phyloP scores from a whole-genome alignment of 2,113 vertebrate species.

The Girardinichthys multiradiatus region DNA sequence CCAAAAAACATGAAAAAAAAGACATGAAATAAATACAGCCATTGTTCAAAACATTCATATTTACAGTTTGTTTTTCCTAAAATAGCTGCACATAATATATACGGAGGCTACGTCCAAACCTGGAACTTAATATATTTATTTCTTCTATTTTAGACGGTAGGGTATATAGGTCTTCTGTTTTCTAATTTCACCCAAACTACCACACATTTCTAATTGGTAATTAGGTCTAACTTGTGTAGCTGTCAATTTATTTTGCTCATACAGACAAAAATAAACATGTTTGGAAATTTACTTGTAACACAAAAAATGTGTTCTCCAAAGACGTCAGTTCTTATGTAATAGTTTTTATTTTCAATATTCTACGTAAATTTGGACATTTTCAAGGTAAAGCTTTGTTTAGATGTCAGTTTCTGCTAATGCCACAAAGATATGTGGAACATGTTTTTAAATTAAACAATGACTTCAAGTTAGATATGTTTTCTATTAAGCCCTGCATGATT shows the following conservation, averaged over 20 bases:
- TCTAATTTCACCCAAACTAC: not conserved
- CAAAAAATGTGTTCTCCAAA: too few relatives aligned
- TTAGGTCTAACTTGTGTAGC: not conserved
- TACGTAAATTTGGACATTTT: not conserved
- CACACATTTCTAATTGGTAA: not conserved
- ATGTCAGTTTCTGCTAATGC: not conserved
- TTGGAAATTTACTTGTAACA: too few relatives aligned
- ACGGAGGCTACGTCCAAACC: conserved; percentile 29
- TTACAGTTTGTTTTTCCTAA: conserved; percentile 51
- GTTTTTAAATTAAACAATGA: not conserved
- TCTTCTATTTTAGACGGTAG: not conserved
- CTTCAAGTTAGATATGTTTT: not conserved
- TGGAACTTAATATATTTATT: not conserved
- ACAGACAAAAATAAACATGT: not conserved
- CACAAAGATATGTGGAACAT: not conserved
- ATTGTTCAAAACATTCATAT: conserved; percentile 64
- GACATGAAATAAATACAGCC: conserved; percentile 72
- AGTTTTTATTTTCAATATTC: not conserved
- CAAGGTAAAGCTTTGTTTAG: not conserved
- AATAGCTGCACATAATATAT: conserved; percentile 49
- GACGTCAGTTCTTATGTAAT: not conserved
- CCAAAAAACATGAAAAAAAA: conserved; percentile 23
- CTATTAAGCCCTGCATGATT: not conserved
- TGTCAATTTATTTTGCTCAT: not conserved
- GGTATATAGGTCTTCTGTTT: conserved; percentile 1